Conservation (phyloP, 2,797 vertebrate species). For the Poeciliopsis infans region DNA sequence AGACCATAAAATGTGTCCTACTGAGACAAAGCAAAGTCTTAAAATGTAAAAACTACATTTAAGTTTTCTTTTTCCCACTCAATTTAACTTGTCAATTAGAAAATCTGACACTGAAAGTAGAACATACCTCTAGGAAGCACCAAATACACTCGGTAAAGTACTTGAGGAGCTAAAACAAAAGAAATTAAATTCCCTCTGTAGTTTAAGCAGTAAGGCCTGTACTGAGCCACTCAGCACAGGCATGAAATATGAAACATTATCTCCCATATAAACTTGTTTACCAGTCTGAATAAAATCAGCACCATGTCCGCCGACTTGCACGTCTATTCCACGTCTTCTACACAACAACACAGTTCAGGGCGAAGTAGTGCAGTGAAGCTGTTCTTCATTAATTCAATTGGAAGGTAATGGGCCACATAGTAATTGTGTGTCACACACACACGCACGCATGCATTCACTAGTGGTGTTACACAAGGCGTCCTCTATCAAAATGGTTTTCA, state of each 20-base stretch:
- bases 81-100: neutral
- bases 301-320: conserved; percentile 19
- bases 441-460: neutral
- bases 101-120: neutral
- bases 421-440: conserved; percentile 12
- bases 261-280: conserved; percentile 28
- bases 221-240: neutral
- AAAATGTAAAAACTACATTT: neutral
- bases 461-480: neutral
- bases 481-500: conserved; percentile 4
- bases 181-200: neutral
- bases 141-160: neutral
- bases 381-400: conserved; percentile 26
- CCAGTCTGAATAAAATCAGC: conserved; percentile 13
- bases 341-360: conserved; percentile 3
- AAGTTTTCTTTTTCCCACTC: neutral
- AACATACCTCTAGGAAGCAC: neutral
- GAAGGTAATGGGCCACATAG: conserved; percentile 21
- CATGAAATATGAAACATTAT: conserved; percentile 1
- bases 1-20: neutral
- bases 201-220: neutral
- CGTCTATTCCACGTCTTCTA: neutral
- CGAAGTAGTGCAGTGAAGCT: neutral
- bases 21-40: neutral
- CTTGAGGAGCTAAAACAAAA: neutral